Evolutionary conservation across 2,888 invertebrate genomes (phyloP), one percentile per base, ranked within the genome.

Genomic region (Autographa gamma): DNA sequence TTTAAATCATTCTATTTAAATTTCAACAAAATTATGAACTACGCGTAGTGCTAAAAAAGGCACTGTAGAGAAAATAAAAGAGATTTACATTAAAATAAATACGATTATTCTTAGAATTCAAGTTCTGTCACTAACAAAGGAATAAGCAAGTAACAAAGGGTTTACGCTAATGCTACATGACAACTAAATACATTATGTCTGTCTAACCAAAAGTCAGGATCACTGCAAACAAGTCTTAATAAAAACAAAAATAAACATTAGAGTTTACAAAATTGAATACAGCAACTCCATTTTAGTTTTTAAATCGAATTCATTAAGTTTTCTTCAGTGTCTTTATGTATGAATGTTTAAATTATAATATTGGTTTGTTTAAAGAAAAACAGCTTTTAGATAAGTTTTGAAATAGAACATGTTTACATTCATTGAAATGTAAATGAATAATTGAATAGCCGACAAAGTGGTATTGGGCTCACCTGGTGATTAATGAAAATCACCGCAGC

Each of bases 111-210:
- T 14, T 14, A 16, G 16, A 43, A 41, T 41, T 16, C 16, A 43
- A 43, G 43, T 43, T 16, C 16, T 16, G n/a, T 48, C 48, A 6
- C n/a, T 48, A n/a, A n/a, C 48, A 48, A 48, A n/a, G 6, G n/a
- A 48, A 48, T 48, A n/a, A 48, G 7, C 6, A 48, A 48, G 48
- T 2, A 48, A 48, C 48, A 48, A 48, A 48, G 48, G 48, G 43
- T 43, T 1, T 16, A 16, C 48, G 6, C 48, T 48, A 48, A 48
- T 6, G n/a, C 48, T 7, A 7, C n/a, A n/a, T 48, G 48, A 48
- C 48, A 48, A 48, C 48, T 48, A 48, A 48, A 48, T n/a, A 48
- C n/a, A 48, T 48, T 48, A 48, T n/a, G 48, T n/a, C n/a, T n/a
- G 48, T 48, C 48, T 48, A 48, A 48, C 16, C 6, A 48, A 48